Evolutionary conservation across 2,888 invertebrate species (phyloP).

Genomic region (Andrena bucephala): DNA sequence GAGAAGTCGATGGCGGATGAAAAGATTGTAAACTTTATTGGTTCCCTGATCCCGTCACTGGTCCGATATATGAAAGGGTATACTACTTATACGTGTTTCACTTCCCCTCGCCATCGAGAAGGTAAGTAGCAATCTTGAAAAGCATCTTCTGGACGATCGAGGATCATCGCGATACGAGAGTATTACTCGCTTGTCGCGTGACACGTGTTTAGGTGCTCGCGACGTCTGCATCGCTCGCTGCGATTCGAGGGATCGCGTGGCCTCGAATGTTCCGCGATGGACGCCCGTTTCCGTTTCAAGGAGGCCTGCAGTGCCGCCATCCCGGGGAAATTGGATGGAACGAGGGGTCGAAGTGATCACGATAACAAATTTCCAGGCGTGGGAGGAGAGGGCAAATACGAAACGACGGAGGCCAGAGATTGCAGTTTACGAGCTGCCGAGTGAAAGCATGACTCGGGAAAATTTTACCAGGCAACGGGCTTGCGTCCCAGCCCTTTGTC

Average conservation of each 20-base stretch:
- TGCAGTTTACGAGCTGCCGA: slow-evolving; percentile 58
- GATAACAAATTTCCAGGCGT: slow-evolving; percentile 59
- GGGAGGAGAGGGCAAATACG: slow-evolving; percentile 48
- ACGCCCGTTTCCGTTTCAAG: slow-evolving; percentile 26
- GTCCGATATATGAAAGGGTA: slow-evolving; percentile 20
- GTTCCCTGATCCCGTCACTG: neutral
- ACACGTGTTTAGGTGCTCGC: neutral
- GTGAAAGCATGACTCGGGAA: slow-evolving; percentile 26
- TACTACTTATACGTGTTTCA: slow-evolving; percentile 6
- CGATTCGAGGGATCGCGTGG: slow-evolving; percentile 24
- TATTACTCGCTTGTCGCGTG: neutral
- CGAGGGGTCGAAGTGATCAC: slow-evolving; percentile 58
- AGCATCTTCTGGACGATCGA: neutral
- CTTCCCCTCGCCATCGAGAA: neutral
- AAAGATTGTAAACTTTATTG: slow-evolving; percentile 53
- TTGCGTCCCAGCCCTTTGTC: slow-evolving; percentile 18
- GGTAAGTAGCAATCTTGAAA: slow-evolving; percentile 3
- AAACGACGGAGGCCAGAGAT: slow-evolving; percentile 54
- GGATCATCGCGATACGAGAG: slow-evolving; percentile 6
- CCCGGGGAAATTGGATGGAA: slow-evolving; percentile 59
- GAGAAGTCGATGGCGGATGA: neutral
- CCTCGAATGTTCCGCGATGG: slow-evolving; percentile 14
- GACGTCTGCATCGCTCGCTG: slow-evolving; percentile 26
- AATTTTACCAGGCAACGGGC: slow-evolving; percentile 27
- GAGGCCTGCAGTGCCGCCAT: slow-evolving; percentile 22